phyloP scores from a whole-genome alignment of 2,113 vertebrate genomes.

The Zapornia atra region DNA sequence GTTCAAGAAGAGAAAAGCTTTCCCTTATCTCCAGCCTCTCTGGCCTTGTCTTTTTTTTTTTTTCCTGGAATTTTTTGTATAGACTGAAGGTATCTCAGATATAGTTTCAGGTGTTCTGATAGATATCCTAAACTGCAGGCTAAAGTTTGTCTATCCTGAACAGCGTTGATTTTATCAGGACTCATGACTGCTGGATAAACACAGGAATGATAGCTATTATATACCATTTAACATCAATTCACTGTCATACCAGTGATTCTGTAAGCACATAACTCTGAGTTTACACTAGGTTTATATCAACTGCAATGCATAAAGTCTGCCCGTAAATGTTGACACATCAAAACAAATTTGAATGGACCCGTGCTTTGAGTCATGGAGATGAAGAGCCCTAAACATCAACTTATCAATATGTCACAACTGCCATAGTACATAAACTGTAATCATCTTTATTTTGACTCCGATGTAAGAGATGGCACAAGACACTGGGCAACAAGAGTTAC shows the following conservation, averaged over 20 bases:
- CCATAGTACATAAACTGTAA: background rate
- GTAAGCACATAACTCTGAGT: background rate
- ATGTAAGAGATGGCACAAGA: background rate
- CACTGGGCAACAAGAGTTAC: background rate
- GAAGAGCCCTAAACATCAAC: background rate
- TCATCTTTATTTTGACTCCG: background rate
- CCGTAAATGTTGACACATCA: background rate
- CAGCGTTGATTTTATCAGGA: background rate
- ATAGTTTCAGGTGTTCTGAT: background rate
- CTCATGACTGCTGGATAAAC: background rate
- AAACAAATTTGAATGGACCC: background rate
- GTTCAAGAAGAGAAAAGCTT: fast-evolving
- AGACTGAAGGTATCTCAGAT: background rate
- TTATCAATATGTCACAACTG: background rate
- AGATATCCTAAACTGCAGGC: background rate
- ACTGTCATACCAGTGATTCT: background rate
- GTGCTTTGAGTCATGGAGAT: background rate
- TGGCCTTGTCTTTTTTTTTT: background rate
- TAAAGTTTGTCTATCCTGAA: background rate
- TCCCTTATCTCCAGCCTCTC: background rate
- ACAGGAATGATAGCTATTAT: background rate
- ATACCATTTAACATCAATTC: background rate
- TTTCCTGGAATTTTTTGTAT: background rate
- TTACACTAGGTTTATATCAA: background rate
- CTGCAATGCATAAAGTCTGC: background rate